Evolutionary conservation across 2,797 vertebrate species (phyloP), one percentile per base, ranked within the genome.

Genomic region (Notamacropus eugenii): DNA sequence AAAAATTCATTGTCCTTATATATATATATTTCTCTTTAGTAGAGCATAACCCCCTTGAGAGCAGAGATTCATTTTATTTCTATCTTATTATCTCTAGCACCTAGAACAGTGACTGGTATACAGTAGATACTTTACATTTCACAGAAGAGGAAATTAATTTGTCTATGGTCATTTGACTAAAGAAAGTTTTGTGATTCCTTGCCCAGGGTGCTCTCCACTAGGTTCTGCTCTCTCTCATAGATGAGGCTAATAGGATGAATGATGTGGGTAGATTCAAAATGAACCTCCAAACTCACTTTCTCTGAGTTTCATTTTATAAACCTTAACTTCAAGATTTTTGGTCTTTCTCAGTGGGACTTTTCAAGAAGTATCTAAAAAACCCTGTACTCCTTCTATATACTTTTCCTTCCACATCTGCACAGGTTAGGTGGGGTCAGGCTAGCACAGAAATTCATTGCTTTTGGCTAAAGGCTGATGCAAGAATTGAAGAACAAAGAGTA

Each of bases 321-420:
- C 40, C 1, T 50, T 87, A 87, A 87, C 27, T 87, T 9, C 12
- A 8, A 87, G 74, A 28, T 87, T 9, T 50, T 87, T 87, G 40
- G 74, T 87, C 40, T 50, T 87, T 87, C 40, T 87, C 50, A 50
- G 10, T 50, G 24, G 74, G 40, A 50, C 9, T 50, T 1, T 27
- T 46, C 10, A 87, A 27, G 31, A 40, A 62, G n/a, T 90, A 94
- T 12, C 28, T 93, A 90, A 94, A 82, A 93, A 97, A 82, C 87
- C 9, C 34, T 55, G 56, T 34, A 74, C 12, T 93, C 95, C 28
- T 3, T 93, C n/a, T 93, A 82, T 92, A 96, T 59, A 24, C 11
- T 56, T 54, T 91, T 87, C 24, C 74, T 95, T 95, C 93, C 90
- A 93, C 95, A 93, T 93, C 50, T 87, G 40, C 24, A 87, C 40